Evolutionary conservation across 1,140 invertebrate genomes (phyloP).

Genomic region (Cepaea nemoralis): DNA sequence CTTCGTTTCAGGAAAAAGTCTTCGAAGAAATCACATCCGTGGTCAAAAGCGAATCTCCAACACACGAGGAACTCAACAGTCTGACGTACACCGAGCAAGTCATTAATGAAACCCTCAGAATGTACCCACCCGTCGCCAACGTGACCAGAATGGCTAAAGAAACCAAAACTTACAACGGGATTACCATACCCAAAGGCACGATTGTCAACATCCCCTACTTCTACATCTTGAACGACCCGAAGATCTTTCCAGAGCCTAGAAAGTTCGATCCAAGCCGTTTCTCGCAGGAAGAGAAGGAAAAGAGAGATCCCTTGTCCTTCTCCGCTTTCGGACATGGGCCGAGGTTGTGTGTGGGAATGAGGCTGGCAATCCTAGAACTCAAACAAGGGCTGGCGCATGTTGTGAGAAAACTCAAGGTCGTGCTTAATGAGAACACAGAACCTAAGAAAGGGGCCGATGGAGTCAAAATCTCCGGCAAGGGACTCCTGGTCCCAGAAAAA

Average conservation of each 20-base stretch:
- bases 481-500: neutral
- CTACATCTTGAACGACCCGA: conserved; percentile 1
- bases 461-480: neutral
- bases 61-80: conserved; percentile 33
- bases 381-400: conserved; percentile 75
- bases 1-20: conserved; percentile 21
- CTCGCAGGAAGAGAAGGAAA: conserved; percentile 20
- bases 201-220: neutral
- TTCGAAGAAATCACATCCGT: conserved; percentile 17
- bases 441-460: neutral
- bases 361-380: conserved; percentile 79
- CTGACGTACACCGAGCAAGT: conserved; percentile 43
- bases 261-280: conserved; percentile 23
- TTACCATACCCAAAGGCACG: conserved; percentile 12
- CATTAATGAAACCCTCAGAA: conserved; percentile 37
- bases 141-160: conserved; percentile 24
- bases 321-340: conserved; percentile 75
- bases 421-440: conserved; percentile 10
- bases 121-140: conserved; percentile 30
- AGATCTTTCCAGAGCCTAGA: neutral
- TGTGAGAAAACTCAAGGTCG: conserved; percentile 45
- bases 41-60: conserved; percentile 23
- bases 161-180: conserved; percentile 29
- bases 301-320: conserved; percentile 64
- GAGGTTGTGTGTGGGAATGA: conserved; percentile 75